Base-by-base conservation (phyloP, 2,113 vertebrate species). In the Hemiprocne comata region DNA sequence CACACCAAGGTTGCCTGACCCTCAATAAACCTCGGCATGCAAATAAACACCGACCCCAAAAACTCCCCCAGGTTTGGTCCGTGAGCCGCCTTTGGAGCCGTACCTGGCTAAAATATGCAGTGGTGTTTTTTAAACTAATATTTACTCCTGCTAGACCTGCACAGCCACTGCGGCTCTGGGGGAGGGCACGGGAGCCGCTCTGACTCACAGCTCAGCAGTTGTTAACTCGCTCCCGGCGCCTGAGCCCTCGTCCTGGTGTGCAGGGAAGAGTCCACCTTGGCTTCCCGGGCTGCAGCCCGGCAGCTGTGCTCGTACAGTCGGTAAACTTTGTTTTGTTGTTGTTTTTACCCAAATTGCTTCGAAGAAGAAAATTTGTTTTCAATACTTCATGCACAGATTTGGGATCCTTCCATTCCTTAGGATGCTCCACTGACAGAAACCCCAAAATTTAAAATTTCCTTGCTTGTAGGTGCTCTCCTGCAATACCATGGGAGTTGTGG, bases 91-190 rank as follows among this genome's bases (percentile, higher is more conserved):
- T 42, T 42, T 2, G 9, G 58, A 81, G 91, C 82, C 6, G 1
- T 96, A 95, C 93, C 89, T 89, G 89, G 57, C 73, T 88, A 4
- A 93, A 88, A 74, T 92, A 86, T 67, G 89, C 36, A 1, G 53
- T 85, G 90, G 53, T 94, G 83, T 60, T 93, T 93, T 93, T 96
- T 85, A 90, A 94, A 94, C 89, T 93, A 95, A 83, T 95, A 94
- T 96, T 95, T 93, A 91, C 85, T 96, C 94, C 94, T 87, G 96
- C 79, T 55, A 74, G 94, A 95, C 96, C 67, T 97, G 96, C 95
- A 92, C 79, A 55, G 92, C 90, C 92, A 48, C 95, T 74, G 93
- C 5, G 44, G 83, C 86, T 86, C 86, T 21, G 64, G 94, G 86
- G 90, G 90, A 96, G 92, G 91, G 92, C 74, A 76, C 40, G 1